phyloP scores from a whole-genome alignment of 1,140 invertebrate species.

The Alviniconcha marisindica region DNA sequence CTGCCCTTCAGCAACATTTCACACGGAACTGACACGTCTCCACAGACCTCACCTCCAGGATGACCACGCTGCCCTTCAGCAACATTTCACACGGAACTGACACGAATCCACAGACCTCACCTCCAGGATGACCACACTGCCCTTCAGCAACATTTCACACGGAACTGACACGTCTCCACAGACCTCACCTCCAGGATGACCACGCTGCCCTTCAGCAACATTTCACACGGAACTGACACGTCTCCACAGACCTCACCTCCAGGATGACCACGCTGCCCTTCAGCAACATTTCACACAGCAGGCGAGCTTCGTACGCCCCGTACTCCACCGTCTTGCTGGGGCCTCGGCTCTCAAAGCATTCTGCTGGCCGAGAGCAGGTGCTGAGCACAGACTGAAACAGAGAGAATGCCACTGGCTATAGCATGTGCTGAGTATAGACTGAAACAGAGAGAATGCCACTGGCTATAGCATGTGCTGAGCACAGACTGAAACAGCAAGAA shows the following conservation, averaged over 20 bases:
- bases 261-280: slow-evolving; percentile 71
- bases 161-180: neutral
- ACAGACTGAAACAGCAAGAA: neutral
- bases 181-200: neutral
- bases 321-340: slow-evolving; percentile 66
- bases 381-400: slow-evolving; percentile 55
- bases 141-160: too few relatives aligned
- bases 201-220: neutral
- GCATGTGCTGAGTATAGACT: neutral
- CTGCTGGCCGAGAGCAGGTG: slow-evolving; percentile 57
- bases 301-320: slow-evolving; percentile 67
- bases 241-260: slow-evolving; percentile 67
- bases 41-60: too few relatives aligned
- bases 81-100: too few relatives aligned
- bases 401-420: neutral
- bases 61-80: too few relatives aligned
- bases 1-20: too few relatives aligned
- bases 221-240: neutral
- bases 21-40: too few relatives aligned
- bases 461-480: neutral
- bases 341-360: slow-evolving; percentile 64
- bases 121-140: too few relatives aligned
- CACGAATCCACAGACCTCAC: too few relatives aligned
- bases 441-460: neutral
- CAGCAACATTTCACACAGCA: slow-evolving; percentile 68